Conservation (phyloP, 2,113 vertebrate species). For the Brienomyrus longianalis region DNA sequence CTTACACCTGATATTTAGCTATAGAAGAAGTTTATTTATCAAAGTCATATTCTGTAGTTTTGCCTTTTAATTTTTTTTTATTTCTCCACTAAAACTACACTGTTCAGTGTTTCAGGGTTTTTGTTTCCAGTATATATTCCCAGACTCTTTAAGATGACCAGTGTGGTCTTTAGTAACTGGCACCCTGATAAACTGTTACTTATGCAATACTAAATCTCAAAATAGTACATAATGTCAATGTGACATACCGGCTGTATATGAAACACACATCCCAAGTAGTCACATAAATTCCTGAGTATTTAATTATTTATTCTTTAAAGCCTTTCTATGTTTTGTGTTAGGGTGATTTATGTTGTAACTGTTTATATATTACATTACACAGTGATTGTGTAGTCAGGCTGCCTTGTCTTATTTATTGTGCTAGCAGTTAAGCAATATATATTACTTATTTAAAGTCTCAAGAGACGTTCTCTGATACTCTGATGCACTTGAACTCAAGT, state of each 20-base stretch:
- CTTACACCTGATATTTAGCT: background rate
- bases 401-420: background rate
- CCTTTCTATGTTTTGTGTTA: background rate
- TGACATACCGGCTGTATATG: background rate
- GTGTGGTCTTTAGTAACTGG: background rate
- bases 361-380: background rate
- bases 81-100: background rate
- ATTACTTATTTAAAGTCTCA: background rate
- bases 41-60: background rate
- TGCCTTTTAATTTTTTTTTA: background rate
- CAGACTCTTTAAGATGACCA: background rate
- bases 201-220: background rate
- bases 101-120: background rate
- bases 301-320: slow-evolving; percentile 4
- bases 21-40: background rate
- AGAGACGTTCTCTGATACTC: background rate
- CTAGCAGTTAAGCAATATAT: background rate
- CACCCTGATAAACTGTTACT: background rate
- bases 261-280: background rate
- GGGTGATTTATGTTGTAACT: background rate
- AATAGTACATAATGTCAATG: background rate
- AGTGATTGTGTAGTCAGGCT: background rate
- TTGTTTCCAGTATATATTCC: background rate
- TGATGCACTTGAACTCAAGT: background rate
- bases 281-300: background rate